These are phyloP conservation scores for Rhinoraja longicauda DNA, from an alignment of 2,797 vertebrate species.

Conservation along the genomic window DNA sequence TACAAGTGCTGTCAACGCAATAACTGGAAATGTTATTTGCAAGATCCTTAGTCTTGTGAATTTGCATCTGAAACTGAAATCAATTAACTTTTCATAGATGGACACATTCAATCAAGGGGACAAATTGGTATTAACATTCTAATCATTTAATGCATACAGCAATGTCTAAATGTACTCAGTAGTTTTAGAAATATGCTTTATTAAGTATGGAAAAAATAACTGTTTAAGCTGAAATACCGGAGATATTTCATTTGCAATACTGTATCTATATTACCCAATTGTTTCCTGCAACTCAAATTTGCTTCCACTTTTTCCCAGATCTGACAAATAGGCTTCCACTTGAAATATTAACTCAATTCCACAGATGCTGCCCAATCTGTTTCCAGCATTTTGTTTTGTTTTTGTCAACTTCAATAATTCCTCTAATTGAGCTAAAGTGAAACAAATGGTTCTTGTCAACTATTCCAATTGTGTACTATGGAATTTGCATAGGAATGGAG, in stretches of 20 bases:
- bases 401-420: neutral
- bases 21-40: neutral
- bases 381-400: too few relatives aligned
- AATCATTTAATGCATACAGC: neutral
- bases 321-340: too few relatives aligned
- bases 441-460: neutral
- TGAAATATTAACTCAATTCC: too few relatives aligned
- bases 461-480: neutral
- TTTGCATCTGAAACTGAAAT: neutral
- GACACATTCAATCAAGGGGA: neutral
- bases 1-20: neutral
- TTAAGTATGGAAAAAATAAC: too few relatives aligned
- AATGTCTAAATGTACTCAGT: neutral
- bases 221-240: too few relatives aligned
- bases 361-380: too few relatives aligned
- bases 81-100: too few relatives aligned
- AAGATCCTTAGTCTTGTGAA: neutral
- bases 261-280: too few relatives aligned
- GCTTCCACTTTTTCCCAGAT: too few relatives aligned
- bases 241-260: too few relatives aligned
- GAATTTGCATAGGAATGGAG: neutral
- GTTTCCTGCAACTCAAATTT: too few relatives aligned
- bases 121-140: neutral
- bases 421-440: neutral
- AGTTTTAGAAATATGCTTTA: neutral